phyloP scores from a whole-genome alignment of 2,113 vertebrate genomes.

The Myanophis thanlyinensis region DNA sequence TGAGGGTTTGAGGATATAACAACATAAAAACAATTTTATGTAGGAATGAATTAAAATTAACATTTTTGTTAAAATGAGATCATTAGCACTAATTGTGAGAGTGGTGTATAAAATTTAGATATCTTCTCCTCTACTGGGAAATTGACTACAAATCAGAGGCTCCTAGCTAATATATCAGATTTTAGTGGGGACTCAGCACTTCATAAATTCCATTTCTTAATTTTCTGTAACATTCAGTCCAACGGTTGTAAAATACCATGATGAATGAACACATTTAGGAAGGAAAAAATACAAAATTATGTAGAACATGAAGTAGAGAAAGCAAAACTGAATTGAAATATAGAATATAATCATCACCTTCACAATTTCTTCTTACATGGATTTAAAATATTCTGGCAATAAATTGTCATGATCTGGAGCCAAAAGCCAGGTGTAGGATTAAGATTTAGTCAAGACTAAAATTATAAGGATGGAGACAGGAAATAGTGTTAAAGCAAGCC shows the following conservation, averaged over 20 bases:
- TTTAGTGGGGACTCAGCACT: not conserved
- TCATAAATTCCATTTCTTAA: not conserved
- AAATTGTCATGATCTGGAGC: not conserved
- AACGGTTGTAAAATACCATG: not conserved
- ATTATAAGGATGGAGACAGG: not conserved
- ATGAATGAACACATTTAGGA: not conserved
- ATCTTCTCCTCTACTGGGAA: not conserved
- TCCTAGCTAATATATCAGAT: not conserved
- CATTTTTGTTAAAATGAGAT: slow-evolving; percentile 16
- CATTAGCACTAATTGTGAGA: slow-evolving; percentile 21
- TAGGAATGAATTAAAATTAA: slow-evolving; percentile 7
- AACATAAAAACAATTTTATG: too few relatives aligned
- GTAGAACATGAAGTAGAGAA: not conserved
- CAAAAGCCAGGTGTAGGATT: not conserved
- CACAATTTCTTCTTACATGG: not conserved
- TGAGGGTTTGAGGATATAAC: too few relatives aligned
- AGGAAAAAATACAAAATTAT: not conserved
- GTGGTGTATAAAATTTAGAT: not conserved
- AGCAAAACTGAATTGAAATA: not conserved
- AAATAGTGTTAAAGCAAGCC: not conserved
- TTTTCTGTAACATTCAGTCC: not conserved
- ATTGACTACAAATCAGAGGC: not conserved
- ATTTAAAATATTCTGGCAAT: not conserved
- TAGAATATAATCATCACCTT: not conserved
- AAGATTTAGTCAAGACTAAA: not conserved